Conservation (phyloP, 2,797 vertebrate species). For the Urocyon cinereoargenteus region DNA sequence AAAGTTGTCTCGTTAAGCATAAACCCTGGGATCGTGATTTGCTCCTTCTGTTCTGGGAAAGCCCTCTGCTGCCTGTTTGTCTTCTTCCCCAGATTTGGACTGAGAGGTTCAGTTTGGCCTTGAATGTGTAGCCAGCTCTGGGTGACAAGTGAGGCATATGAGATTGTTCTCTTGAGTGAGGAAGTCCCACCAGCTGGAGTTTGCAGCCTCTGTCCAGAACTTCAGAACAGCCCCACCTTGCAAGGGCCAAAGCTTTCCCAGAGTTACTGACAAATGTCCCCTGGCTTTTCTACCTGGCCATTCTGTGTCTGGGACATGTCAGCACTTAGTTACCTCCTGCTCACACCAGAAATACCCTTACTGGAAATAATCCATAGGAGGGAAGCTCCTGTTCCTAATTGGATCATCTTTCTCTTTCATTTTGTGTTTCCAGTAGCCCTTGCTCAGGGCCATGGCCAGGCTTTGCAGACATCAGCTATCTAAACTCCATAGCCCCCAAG, state of each 20-base stretch:
- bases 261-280: rapidly evolving
- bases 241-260: neutral
- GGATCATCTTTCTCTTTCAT: neutral
- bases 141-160: neutral
- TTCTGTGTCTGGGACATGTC: neutral
- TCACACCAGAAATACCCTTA: slow-evolving; percentile 48
- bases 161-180: rapidly evolving
- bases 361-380: slow-evolving; percentile 5
- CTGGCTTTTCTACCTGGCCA: rapidly evolving
- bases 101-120: neutral
- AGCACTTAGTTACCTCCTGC: neutral
- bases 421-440: rapidly evolving
- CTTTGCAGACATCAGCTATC: rapidly evolving
- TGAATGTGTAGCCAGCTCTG: neutral
- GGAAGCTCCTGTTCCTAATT: slow-evolving; percentile 1
- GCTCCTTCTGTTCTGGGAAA: neutral
- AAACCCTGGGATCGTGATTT: rapidly evolving
- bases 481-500: neutral
- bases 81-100: neutral
- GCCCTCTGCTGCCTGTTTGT: neutral
- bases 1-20: neutral
- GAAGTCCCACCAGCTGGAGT: neutral
- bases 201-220: neutral
- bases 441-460: no score
- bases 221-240: rapidly evolving